Conservation (phyloP, 2,113 vertebrate genomes). For the Perccottus glenii region DNA sequence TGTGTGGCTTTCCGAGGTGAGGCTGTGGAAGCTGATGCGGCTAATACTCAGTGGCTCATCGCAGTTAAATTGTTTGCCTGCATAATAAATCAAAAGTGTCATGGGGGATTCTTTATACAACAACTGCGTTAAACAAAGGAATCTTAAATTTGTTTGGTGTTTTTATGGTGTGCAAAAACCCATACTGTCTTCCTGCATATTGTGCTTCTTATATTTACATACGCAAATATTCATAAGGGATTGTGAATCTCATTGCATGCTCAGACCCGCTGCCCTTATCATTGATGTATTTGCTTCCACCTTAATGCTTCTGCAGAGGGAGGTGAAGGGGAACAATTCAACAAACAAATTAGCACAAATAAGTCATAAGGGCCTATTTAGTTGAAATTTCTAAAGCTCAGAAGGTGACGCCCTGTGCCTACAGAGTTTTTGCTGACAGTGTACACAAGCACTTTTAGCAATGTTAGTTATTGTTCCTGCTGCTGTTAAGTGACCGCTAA, state of each 20-base stretch:
- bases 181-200: constrained; percentile 5
- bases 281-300: constrained; percentile 41
- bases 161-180: neutral
- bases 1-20: constrained; percentile 38
- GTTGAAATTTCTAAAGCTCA: constrained; percentile 31
- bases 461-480: constrained; percentile 46
- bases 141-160: constrained; percentile 57
- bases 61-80: constrained; percentile 74
- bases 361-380: constrained; percentile 33
- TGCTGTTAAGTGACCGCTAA: constrained; percentile 51
- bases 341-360: constrained; percentile 43
- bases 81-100: constrained; percentile 76
- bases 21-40: constrained; percentile 49
- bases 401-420: constrained; percentile 36
- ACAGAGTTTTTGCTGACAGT: constrained; percentile 19
- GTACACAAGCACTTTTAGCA: constrained; percentile 8
- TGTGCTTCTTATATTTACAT: constrained; percentile 5
- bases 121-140: constrained; percentile 65
- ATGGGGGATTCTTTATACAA: constrained; percentile 69
- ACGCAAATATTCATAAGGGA: constrained; percentile 38
- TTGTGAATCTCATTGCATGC: constrained; percentile 5
- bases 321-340: constrained; percentile 9
- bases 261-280: constrained; percentile 19
- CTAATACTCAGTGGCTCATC: constrained; percentile 45
- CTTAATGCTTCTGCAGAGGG: constrained; percentile 17